Evolutionary conservation across 2,888 invertebrate genomes (phyloP), one percentile per base, ranked within the genome.

Genomic region (Galerucella nymphaeae): DNA sequence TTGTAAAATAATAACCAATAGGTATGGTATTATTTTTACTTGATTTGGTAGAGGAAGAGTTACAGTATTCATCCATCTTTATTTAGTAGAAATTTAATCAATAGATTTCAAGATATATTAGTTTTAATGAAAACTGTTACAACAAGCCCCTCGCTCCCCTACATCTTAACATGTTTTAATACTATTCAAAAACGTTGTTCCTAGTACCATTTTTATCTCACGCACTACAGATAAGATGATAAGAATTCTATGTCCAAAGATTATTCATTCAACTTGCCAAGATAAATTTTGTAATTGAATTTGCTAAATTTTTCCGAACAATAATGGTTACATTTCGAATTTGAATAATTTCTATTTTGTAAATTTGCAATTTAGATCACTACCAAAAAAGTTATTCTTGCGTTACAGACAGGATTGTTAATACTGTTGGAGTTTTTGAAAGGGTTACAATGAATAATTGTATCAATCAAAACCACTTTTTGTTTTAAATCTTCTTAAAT

Each of bases 351-450:
- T 48, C 48, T n/a, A 48, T 48, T 48, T 48, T 48, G 48, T 48
- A n/a, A 16, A n/a, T 59, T 38, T 59, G 59, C 38, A 59, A 38
- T 59, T 59, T 30, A 59, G 38, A 38, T 59, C n/a, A 59, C 2
- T n/a, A 16, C 6, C 30, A 6, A 30, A 13, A 59, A 38, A 59
- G 30, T 59, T 59, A 30, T 59, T 58, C 38, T n/a, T 48, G n/a
- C 1, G 30, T 30, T 30, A n/a, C 38, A n/a, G n/a, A n/a, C n/a
- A n/a, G n/a, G n/a, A n/a, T n/a, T n/a, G n/a, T n/a, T n/a, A n/a
- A n/a, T n/a, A n/a, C n/a, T 10, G n/a, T 59, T 23, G 42, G 13
- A 13, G 13, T 13, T 2, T 11, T 45, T 13, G 4, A 45, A 45
- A 45, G 42, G 13, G 13, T 3, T 45, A 45, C 30, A 30, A 30